phyloP scores from a whole-genome alignment of 2,797 vertebrate genomes.

The Cottoperca gobio region DNA sequence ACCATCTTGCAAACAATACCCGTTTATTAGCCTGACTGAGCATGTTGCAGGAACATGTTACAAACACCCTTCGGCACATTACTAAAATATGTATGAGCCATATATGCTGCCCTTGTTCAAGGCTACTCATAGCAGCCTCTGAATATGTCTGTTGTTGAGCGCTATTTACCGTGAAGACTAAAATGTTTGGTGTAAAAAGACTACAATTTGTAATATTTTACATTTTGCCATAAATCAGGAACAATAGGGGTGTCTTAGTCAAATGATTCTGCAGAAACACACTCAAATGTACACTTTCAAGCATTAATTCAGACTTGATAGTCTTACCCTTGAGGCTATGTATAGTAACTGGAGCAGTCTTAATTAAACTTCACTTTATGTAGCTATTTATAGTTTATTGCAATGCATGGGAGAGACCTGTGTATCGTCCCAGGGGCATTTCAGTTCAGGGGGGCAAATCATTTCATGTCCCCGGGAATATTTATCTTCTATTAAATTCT shows the following conservation, averaged over 20 bases:
- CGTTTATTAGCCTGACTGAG: constrained; percentile 42
- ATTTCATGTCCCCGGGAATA: constrained; percentile 6
- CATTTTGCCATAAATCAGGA: neutral
- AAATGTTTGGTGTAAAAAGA: neutral
- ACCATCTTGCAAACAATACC: constrained; percentile 30
- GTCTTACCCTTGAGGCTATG: constrained; percentile 33
- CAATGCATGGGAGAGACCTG: constrained; percentile 7
- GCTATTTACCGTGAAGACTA: neutral
- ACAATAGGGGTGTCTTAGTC: neutral
- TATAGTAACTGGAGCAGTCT: constrained; percentile 68
- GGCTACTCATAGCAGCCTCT: neutral
- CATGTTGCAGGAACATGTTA: constrained; percentile 28
- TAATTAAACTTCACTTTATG: constrained; percentile 59
- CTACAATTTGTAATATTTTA: neutral
- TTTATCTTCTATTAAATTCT: neutral
- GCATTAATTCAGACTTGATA: constrained; percentile 23
- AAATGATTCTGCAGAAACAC: neutral
- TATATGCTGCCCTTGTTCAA: constrained; percentile 20
- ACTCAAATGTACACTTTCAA: constrained; percentile 26
- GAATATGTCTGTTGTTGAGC: neutral
- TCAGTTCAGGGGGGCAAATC: neutral
- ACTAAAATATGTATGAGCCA: constrained; percentile 54
- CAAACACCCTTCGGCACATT: constrained; percentile 38
- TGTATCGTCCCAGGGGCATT: neutral
- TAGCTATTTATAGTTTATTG: constrained; percentile 48